phyloP scores from a whole-genome alignment of 2,113 vertebrate species.

The Motacilla tschutschensis region DNA sequence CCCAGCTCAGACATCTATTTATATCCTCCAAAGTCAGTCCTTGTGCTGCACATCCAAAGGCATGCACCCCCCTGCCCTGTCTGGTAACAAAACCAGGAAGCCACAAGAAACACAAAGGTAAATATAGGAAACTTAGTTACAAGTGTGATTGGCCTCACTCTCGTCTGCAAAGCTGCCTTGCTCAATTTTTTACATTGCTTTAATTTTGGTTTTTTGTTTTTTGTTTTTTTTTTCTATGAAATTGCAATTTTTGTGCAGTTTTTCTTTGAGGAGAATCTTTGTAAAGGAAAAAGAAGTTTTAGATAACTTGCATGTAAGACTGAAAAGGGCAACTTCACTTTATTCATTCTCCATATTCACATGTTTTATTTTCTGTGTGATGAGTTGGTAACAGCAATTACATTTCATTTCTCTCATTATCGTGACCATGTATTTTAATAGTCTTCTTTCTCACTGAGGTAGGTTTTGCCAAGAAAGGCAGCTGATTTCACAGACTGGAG shows the following conservation, averaged over 20 bases:
- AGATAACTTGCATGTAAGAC: not conserved
- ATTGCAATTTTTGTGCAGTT: not conserved
- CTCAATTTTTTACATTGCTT: not conserved
- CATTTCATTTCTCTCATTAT: not conserved
- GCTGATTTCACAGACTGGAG: not conserved
- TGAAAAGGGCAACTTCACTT: not conserved
- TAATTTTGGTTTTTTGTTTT: not conserved
- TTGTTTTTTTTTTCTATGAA: accelerated
- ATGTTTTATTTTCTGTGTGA: not conserved
- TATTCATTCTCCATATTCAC: not conserved
- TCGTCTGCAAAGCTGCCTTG: not conserved
- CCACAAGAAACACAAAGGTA: not conserved
- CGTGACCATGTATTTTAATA: not conserved
- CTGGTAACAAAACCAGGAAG: not conserved
- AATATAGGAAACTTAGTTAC: not conserved
- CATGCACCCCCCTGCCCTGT: not conserved
- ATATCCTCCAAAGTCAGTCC: not conserved
- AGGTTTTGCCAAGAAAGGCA: not conserved
- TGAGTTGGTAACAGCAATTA: not conserved
- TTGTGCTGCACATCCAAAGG: not conserved
- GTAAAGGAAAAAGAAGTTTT: not conserved
- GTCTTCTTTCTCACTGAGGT: not conserved
- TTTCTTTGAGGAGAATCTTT: not conserved
- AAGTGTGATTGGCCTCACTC: not conserved
- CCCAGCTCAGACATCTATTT: not conserved